Percentiles rank a stretch among this genome's conserved stretches.
phyloP scores from a whole-genome alignment of 2,113 vertebrate genomes.

The Neodon shergylaensis region DNA sequence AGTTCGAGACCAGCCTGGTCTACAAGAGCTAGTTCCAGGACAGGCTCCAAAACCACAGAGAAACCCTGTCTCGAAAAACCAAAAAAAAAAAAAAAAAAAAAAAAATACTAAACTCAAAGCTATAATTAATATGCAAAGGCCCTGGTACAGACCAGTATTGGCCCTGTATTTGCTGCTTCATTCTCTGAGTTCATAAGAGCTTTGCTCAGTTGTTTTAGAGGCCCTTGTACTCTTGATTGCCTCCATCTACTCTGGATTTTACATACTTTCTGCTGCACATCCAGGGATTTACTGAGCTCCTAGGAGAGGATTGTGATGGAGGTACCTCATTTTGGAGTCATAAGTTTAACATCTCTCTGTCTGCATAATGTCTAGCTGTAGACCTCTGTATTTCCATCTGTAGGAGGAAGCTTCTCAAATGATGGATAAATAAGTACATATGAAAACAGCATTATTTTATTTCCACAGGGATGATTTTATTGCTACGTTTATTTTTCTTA shows the following conservation, averaged over 20 bases:
- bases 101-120: neutral
- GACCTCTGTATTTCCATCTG: no score
- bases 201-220: neutral
- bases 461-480: no score
- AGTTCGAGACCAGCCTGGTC: no score
- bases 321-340: neutral
- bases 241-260: neutral
- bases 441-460: neutral
- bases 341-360: neutral
- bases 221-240: neutral
- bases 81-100: no score
- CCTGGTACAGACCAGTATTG: no score
- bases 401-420: neutral
- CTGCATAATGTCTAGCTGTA: neutral
- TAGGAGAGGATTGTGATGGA: neutral
- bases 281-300: neutral
- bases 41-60: no score
- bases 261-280: neutral
- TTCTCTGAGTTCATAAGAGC: neutral
- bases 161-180: neutral
- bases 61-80: no score
- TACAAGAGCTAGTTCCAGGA: no score
- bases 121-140: neutral
- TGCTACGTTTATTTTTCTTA: neutral
- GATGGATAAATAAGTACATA: neutral